Percentiles rank a stretch among this genome's conserved stretches.
Evolutionary conservation across 1,140 invertebrate species (phyloP).

Genomic region (Apis florea): DNA sequence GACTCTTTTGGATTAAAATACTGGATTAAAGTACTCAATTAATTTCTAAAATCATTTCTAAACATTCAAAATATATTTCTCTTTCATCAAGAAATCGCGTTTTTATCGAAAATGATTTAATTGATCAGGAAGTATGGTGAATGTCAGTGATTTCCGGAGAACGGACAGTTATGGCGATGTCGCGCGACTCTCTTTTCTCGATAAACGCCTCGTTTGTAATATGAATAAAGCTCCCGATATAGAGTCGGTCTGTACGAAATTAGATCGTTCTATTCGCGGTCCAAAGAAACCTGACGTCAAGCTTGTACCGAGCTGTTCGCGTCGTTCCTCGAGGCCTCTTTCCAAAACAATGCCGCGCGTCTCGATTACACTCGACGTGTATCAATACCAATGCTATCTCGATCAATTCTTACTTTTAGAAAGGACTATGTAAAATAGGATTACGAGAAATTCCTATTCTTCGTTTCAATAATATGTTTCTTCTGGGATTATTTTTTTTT

Average conservation of each 20-base stretch:
- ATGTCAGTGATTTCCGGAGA: conserved; percentile 13
- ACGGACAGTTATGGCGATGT: conserved; percentile 30
- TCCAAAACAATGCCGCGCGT: conserved; percentile 49
- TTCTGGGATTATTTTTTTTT: too few relatives aligned
- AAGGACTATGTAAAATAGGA: background rate
- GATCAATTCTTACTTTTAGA: background rate
- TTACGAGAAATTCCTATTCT: background rate
- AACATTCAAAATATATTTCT: too few relatives aligned
- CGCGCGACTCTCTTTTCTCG: conserved; percentile 45
- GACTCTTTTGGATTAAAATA: too few relatives aligned
- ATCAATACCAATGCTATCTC: conserved; percentile 22
- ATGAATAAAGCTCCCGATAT: conserved; percentile 78
- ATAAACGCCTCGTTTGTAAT: conserved; percentile 74
- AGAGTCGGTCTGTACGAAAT: conserved; percentile 72
- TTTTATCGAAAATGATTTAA: background rate
- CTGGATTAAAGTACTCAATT: too few relatives aligned
- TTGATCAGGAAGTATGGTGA: background rate
- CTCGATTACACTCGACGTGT: conserved; percentile 35
- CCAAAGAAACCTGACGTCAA: conserved; percentile 73
- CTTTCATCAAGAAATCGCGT: background rate
- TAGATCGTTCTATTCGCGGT: conserved; percentile 76
- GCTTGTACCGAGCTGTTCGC: conserved; percentile 41
- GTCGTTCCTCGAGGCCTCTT: conserved; percentile 33
- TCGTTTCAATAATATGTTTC: background rate
- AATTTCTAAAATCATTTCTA: too few relatives aligned